Evolutionary conservation across 35 echinoderm and acorn worm genomes (phyloP), one percentile per base, ranked within the genome.

Genomic region (Apostichopus parvimensis): DNA sequence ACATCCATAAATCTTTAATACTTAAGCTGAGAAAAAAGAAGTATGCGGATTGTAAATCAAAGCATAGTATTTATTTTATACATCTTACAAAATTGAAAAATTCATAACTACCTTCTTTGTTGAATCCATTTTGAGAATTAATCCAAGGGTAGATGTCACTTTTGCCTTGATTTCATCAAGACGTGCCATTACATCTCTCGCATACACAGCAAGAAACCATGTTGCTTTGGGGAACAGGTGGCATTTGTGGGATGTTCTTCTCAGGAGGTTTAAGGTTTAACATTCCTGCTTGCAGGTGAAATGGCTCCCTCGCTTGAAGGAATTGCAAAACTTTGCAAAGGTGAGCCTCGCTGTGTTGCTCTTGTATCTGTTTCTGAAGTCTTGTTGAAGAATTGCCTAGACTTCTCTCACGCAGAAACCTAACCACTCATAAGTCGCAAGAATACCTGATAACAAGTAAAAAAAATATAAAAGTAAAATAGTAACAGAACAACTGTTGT

Each of bases 51-150:
- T 45, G 34, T 45, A 2, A 45, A 45, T 45, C 34, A 45, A 45
- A 45, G 34, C 34, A 45, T 45, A 45, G 1, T 45, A 45, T 45
- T 45, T 4, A 45, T 4, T 45, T 45, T 45, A 45, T 45, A 45
- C 34, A 45, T 45, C 34, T 45, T 45, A 45, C 34, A 45, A 45
- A 20, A n/a, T 34, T 34, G 28, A 34, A 34, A 34, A 25, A 2
- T 45, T 45, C 34, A 45, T 45, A 79, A 79, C 55, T 54, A 95
- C 91, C 79, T 93, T 93, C 77, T 93, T 95, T 70, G 91, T 93
- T 5, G 96, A 95, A 68, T 95, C 91, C 73, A 95, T 61, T 78
- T 97, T 97, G 14, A 97, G 18, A 12, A 94, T 70, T 7, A 8
- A 12, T 52, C 92, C 92, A 77, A 92, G 89, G 8, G 89, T 88